Percentiles rank a stretch among this genome's conserved stretches.
phyloP scores from a whole-genome alignment of 2,888 invertebrate species.

The Candidula unifasciata region DNA sequence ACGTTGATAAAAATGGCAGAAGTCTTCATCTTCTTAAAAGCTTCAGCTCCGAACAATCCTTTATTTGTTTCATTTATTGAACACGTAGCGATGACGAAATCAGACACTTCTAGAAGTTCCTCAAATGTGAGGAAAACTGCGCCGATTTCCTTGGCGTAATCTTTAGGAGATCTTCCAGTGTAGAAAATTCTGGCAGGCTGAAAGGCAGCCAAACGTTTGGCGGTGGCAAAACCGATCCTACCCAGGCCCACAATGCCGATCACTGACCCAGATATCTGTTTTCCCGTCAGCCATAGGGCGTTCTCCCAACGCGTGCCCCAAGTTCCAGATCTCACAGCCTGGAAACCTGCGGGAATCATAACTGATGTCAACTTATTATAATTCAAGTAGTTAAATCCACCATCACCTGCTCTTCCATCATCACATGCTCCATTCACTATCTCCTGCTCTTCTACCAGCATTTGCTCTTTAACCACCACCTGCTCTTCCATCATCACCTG shows the following conservation, averaged over 20 bases:
- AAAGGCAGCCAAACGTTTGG: constrained; percentile 86
- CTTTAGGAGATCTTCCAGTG: constrained; percentile 83
- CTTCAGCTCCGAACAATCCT: constrained; percentile 86
- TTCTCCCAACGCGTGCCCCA: constrained; percentile 87
- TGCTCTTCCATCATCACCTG: too few relatives aligned
- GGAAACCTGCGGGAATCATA: constrained; percentile 60
- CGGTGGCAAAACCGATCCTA: constrained; percentile 83
- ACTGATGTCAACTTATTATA: neutral
- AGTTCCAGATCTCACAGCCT: constrained; percentile 82
- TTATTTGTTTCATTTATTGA: constrained; percentile 84
- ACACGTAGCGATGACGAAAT: constrained; percentile 90
- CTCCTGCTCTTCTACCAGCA: too few relatives aligned
- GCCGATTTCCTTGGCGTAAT: constrained; percentile 79
- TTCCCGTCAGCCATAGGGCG: constrained; percentile 93
- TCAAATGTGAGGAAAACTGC: constrained; percentile 86
- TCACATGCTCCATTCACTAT: too few relatives aligned
- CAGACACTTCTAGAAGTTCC: constrained; percentile 85
- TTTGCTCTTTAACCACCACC: too few relatives aligned
- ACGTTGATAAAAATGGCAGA: constrained; percentile 91
- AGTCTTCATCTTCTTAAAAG: constrained; percentile 91
- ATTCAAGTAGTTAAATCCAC: too few relatives aligned
- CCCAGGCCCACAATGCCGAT: constrained; percentile 80
- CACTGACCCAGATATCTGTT: constrained; percentile 86
- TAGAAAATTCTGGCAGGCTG: constrained; percentile 86
- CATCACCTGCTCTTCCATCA: too few relatives aligned